These are phyloP conservation scores for Microcebus jonahi DNA, from an alignment of 2,113 vertebrate genomes.

Conservation along the genomic window DNA sequence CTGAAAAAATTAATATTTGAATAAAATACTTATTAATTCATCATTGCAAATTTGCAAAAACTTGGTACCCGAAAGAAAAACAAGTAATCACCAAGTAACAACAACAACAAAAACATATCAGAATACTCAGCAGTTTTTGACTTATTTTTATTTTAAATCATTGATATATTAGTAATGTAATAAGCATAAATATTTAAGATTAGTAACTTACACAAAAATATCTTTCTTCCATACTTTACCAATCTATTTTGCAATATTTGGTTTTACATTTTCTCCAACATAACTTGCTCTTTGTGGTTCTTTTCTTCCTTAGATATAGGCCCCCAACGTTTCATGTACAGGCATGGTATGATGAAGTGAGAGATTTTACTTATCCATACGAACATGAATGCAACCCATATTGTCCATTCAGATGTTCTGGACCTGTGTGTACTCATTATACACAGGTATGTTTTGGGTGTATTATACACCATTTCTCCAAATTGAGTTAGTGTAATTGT, in stretches of 20 bases:
- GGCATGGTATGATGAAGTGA: slow-evolving; percentile 98
- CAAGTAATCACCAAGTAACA: background rate
- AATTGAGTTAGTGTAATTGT: background rate
- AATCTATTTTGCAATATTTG: background rate
- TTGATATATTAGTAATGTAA: background rate
- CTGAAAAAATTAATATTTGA: background rate
- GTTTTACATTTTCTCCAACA: slow-evolving; percentile 11
- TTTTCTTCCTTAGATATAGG: slow-evolving; percentile 88
- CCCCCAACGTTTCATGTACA: slow-evolving; percentile 97
- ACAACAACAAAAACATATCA: background rate
- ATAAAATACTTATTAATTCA: background rate
- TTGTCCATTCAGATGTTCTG: slow-evolving; percentile 96
- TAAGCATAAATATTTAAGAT: background rate
- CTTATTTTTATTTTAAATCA: slow-evolving; percentile 34
- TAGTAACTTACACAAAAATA: background rate
- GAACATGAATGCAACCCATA: slow-evolving; percentile 97
- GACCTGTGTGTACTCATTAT: slow-evolving; percentile 98
- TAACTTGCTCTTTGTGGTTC: slow-evolving; percentile 34
- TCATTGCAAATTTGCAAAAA: background rate
- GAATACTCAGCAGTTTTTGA: background rate
- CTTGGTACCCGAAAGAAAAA: background rate
- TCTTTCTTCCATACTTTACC: background rate
- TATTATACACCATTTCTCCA: background rate
- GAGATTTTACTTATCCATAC: slow-evolving; percentile 94
- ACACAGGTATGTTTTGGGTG: slow-evolving; percentile 91